Base-by-base conservation (phyloP, 2,888 invertebrate species). In the Pyrrhosoma nymphula region DNA sequence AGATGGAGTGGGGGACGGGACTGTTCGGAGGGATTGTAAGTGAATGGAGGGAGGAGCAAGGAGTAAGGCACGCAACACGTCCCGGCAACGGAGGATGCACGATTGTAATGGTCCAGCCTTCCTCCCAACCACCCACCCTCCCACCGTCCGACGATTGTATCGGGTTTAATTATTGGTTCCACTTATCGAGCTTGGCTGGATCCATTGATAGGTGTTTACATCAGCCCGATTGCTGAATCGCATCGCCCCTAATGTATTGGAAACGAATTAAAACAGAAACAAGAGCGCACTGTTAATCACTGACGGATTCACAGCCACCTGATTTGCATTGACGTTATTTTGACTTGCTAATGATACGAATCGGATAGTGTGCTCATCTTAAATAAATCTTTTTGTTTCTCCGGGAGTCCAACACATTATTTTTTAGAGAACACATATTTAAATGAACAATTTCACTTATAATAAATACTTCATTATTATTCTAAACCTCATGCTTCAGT, bases 141-240 rank as follows among this genome's bases (percentile, higher is more conserved):
- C 55, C 56, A 20, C 56, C 55, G 89, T 16, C 20, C 47, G 89
- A 20, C 47, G 89, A 89, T 89, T 89, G 89, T 56, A 89, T 89
- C 89, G 89, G 56, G 89, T 26, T 89, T 89, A 89, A 89, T 89
- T 89, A 89, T 89, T 55, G 89, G 89, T 89, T 89, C 47, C 89
- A 56, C 89, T 89, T 89, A 89, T 89, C 89, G 47, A n/a, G 89
- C n/a, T 55, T n/a, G 89, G 56, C 20, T 56, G 55, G 89, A 55
- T 56, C 56, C 26, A 55, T 89, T 56, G 89, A 56, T 55, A 56
- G 47, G 89, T 89, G 56, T 89, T 89, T 89, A 89, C 89, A 89
- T 55, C 55, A 56, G 55, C 89, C n/a, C 23, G 26, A 56, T 23
- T 89, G 55, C n/a, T 89, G n/a, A n/a, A 16, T n/a, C 55, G 26